Conservation (phyloP, 2,113 vertebrate genomes). For the Salminus brasiliensis region DNA sequence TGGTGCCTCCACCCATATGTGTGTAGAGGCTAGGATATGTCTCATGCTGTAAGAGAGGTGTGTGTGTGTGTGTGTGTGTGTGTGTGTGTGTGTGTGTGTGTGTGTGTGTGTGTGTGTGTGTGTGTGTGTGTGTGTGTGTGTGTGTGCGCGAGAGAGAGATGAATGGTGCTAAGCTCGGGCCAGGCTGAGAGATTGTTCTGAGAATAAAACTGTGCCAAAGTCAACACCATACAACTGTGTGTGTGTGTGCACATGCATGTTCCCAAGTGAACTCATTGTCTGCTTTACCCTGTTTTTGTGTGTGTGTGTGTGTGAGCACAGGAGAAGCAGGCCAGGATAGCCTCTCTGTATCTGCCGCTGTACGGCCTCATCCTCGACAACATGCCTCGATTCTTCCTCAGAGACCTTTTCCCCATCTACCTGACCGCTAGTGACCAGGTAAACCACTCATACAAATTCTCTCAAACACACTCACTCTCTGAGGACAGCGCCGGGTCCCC, state of each 20-base stretch:
- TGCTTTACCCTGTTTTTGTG: neutral
- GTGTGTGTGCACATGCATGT: slow-evolving; percentile 5
- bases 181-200: neutral
- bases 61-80: neutral
- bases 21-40: slow-evolving; percentile 6
- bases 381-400: slow-evolving; percentile 95
- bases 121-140: slow-evolving; percentile 14
- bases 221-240: neutral
- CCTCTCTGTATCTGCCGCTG: slow-evolving; percentile 93
- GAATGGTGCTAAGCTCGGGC: slow-evolving; percentile 1
- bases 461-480: neutral
- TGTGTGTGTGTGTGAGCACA: slow-evolving; percentile 57
- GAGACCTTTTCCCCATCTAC: slow-evolving; percentile 92
- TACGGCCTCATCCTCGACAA: slow-evolving; percentile 98
- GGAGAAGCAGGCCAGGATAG: slow-evolving; percentile 94
- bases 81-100: slow-evolving; percentile 23
- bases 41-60: neutral
- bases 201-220: neutral
- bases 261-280: neutral
- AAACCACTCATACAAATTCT: neutral
- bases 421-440: slow-evolving; percentile 93
- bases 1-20: slow-evolving; percentile 14
- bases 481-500: too few species aligned
- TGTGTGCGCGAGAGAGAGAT: slow-evolving; percentile 13
- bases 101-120: slow-evolving; percentile 13